Evolutionary conservation across 2,113 vertebrate genomes (phyloP), one percentile per base, ranked within the genome.

Genomic region (Synchiropus splendidus): DNA sequence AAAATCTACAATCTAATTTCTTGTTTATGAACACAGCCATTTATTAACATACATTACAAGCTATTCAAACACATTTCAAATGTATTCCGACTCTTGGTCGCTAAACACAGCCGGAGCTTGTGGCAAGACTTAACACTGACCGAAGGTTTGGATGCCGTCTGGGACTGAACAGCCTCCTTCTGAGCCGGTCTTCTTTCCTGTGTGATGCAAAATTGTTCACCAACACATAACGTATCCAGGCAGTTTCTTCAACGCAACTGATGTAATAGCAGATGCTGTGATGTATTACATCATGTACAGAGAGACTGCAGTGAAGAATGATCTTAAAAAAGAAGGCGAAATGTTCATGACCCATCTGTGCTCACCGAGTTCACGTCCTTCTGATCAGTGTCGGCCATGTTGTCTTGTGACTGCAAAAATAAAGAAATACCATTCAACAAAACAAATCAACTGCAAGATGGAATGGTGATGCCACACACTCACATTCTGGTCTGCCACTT

Each of bases 161-260:
- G 14, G 30, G 80, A 73, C 17, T 64, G 69, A 2, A 83, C 80
- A 9, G 70, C 80, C 18, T 84, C 79, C 57, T 50, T 71, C 40
- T 86, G 81, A 16, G 75, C 76, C 11, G 60, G 51, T 37, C 79
- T 52, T 48, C 73, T 64, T 15, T 54, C 79, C 83, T 86, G 5
- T 14, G 32, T n/a, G n/a, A n/a, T n/a, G n/a, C n/a, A n/a, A n/a
- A n/a, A n/a, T n/a, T n/a, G n/a, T n/a, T n/a, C n/a, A n/a, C n/a
- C n/a, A n/a, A n/a, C n/a, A n/a, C n/a, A n/a, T n/a, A n/a, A n/a
- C n/a, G n/a, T n/a, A n/a, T n/a, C n/a, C n/a, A n/a, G n/a, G n/a
- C n/a, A n/a, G n/a, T n/a, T n/a, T n/a, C n/a, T n/a, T n/a, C n/a
- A n/a, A n/a, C n/a, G n/a, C n/a, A n/a, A n/a, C n/a, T n/a, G n/a